Evolutionary conservation across 2,113 vertebrate species (phyloP).

Genomic region (Globicephala melas): DNA sequence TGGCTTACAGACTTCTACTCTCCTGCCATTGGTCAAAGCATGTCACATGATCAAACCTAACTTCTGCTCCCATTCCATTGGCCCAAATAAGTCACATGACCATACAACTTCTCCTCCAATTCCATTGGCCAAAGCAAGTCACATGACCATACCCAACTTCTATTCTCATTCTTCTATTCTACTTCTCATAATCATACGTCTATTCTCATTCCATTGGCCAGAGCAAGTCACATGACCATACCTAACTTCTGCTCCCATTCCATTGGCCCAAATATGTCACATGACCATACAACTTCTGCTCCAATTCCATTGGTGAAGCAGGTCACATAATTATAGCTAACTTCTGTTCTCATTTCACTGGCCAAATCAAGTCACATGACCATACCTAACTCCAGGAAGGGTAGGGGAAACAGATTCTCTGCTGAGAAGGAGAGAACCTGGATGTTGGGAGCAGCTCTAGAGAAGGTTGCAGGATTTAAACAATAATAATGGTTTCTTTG

Average conservation of each 20-base stretch:
- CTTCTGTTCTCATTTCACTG: not conserved
- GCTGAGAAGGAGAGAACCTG: not conserved
- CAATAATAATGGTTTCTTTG: not conserved
- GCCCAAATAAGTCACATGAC: not conserved
- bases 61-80: not conserved
- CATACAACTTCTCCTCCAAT: rapidly evolving
- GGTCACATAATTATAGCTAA: not conserved
- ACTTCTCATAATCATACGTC: too few species aligned
- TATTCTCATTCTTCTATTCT: too few species aligned
- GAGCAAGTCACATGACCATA: not conserved
- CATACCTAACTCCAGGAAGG: not conserved
- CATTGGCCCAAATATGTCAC: not conserved
- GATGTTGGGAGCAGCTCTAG: not conserved
- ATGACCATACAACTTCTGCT: not conserved
- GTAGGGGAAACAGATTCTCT: not conserved
- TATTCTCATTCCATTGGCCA: not conserved
- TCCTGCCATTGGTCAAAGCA: not conserved
- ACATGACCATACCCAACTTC: not conserved
- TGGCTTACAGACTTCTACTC: too few species aligned
- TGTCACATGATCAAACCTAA: not conserved
- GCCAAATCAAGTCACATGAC: not conserved
- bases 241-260: not conserved
- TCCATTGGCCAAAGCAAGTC: not conserved
- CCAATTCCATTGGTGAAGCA: not conserved
- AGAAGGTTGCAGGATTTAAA: rapidly evolving